phyloP scores from a whole-genome alignment of 2,113 vertebrate genomes.

The Chlamydotis undulata region DNA sequence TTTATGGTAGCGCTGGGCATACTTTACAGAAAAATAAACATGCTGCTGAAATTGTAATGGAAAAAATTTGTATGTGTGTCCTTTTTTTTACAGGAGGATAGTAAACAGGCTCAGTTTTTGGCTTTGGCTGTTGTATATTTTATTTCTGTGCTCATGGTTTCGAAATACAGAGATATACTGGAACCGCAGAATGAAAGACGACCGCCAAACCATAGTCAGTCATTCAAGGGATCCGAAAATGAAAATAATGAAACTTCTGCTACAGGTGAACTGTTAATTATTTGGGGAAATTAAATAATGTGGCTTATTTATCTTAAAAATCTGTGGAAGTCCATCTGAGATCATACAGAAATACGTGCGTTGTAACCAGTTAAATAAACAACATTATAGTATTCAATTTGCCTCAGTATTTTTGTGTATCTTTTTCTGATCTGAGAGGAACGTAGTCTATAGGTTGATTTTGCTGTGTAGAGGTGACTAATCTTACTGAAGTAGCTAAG shows the following conservation, averaged over 20 bases:
- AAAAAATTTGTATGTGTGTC: slow-evolving; percentile 2
- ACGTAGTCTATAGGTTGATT: neutral
- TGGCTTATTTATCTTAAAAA: neutral
- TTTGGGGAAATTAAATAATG: neutral
- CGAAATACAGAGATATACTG: slow-evolving; percentile 97
- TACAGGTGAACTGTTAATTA: slow-evolving; percentile 15
- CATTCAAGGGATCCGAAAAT: slow-evolving; percentile 78
- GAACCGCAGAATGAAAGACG: slow-evolving; percentile 92
- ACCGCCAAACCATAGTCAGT: slow-evolving; percentile 71
- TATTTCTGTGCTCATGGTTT: slow-evolving; percentile 98
- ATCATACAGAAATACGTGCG: neutral
- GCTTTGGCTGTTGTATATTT: slow-evolving; percentile 98
- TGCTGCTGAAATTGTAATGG: slow-evolving; percentile 25
- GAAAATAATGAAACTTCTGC: slow-evolving; percentile 31
- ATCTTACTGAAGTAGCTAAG: neutral
- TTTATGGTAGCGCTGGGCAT: slow-evolving; percentile 25
- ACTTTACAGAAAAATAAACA: neutral
- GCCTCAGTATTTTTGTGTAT: neutral
- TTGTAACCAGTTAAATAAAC: neutral
- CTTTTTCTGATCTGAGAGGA: neutral
- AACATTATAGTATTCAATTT: neutral
- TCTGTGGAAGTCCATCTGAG: neutral
- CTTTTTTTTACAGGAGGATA: slow-evolving; percentile 87
- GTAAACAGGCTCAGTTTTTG: slow-evolving; percentile 98
- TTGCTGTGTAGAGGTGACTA: neutral